Base-by-base conservation (phyloP, 2,113 vertebrate species). In the Eulemur macaco region DNA sequence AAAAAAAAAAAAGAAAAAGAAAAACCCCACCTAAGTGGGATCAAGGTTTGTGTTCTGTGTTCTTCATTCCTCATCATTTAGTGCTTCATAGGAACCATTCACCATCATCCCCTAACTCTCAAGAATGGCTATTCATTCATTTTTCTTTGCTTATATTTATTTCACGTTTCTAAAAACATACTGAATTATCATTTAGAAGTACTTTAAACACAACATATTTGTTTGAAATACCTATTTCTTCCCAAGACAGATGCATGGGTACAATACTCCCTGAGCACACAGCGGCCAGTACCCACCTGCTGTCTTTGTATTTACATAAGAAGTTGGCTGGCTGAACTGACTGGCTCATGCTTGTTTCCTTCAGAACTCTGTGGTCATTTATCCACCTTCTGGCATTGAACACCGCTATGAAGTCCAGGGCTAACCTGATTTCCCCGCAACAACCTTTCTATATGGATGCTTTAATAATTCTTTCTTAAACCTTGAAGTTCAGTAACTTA, bases 231-330 rank as follows among this genome's bases (percentile, higher is more conserved):
- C 2, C 1, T 7, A 8, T 6, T 63, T 88, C 80, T 47, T 52
- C 13, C 87, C n/a, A 50, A 89, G 12, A n/a, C 9, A 37, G 18
- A 13, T 0, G 25, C 20, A 27, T 0, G 20, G 63, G 37, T 56
- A 4, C 10, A 34, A 8, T 20, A 25, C 17, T 47, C 6, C 23
- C 23, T 4, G 39, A 54, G 64, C 5, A 4, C 23, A 1, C 2
- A 29, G 13, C 12, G 10, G 42, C 60, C 31, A 21, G 4, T 2
- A 52, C 47, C 47, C 45, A 47, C 29, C 58, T 18, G 8, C 31
- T 29, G 23, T 34, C 34, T 37, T 14, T 27, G 1, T 7, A 27
- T 6, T 0, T 0, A 21, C 82, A 21, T 45, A 27, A 80, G 34
- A 63, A 82, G 52, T 10, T 31, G 18, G 27, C 34, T 69, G 10